These are phyloP conservation scores for Muscina levida DNA, from an alignment of 2,888 invertebrate genomes.

Conservation along the genomic window DNA sequence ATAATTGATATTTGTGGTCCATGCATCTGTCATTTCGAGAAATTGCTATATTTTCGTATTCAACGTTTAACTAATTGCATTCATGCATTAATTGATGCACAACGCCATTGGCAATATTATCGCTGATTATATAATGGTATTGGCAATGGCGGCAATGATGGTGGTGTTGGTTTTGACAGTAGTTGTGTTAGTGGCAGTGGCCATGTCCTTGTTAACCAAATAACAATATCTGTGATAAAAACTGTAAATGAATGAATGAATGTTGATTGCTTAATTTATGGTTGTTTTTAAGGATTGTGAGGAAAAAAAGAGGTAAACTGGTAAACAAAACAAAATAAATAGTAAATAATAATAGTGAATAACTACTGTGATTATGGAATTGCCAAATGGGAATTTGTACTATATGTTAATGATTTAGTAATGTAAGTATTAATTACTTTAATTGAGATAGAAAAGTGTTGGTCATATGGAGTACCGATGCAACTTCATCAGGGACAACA, in stretches of 20 bases:
- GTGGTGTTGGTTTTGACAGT: background rate
- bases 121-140: background rate
- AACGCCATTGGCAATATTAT: background rate
- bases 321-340: background rate
- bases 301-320: no score
- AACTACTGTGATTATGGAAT: no score
- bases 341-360: no score
- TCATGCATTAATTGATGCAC: background rate
- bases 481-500: no score
- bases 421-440: no score
- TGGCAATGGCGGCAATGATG: background rate
- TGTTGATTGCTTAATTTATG: constrained; percentile 30
- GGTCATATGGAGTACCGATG: no score
- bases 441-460: no score
- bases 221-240: background rate
- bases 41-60: background rate
- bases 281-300: background rate
- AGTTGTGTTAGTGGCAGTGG: background rate
- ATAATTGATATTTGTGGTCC: background rate
- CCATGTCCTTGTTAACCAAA: background rate
- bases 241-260: background rate
- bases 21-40: no score
- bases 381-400: no score
- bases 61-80: constrained; percentile 26
- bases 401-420: no score